Percentiles rank a stretch among this genome's conserved stretches.
Evolutionary conservation across 2,888 invertebrate species (phyloP).

Genomic region (Zootermopsis nevadensis): DNA sequence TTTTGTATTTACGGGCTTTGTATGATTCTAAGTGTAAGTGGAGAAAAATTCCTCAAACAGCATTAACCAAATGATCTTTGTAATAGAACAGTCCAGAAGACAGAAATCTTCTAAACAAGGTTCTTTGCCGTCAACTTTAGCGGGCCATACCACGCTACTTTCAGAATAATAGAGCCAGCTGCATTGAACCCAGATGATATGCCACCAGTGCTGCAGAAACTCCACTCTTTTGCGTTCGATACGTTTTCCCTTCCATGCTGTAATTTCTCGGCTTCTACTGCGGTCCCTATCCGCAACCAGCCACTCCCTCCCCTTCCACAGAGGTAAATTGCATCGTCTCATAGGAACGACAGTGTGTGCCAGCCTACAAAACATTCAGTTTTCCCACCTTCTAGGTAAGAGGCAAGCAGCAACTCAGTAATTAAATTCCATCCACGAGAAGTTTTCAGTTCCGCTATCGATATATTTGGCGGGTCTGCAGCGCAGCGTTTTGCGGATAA

Average conservation of each 20-base stretch:
- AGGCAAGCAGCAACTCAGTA: not conserved
- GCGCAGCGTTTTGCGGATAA: not conserved
- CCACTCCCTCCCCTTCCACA: not conserved
- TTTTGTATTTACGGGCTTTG: too few species aligned
- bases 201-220: not conserved
- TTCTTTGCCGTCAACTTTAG: too few species aligned
- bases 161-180: not conserved
- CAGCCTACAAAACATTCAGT: not conserved
- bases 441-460: not conserved
- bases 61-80: too few species aligned
- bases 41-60: too few species aligned
- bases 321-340: not conserved
- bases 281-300: not conserved
- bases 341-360: not conserved
- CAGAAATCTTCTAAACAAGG: too few species aligned
- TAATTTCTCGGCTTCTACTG: not conserved
- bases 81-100: too few species aligned
- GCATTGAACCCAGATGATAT: conserved; percentile 14
- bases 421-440: not conserved
- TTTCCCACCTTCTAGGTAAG: not conserved
- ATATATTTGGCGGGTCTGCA: not conserved
- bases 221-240: not conserved
- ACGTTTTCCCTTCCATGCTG: conserved; percentile 1
- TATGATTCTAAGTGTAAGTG: too few species aligned
- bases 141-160: too few species aligned